Evolutionary conservation across 2,797 vertebrate genomes (phyloP), one percentile per base, ranked within the genome.

Genomic region (Philypnodon macrostomus): DNA sequence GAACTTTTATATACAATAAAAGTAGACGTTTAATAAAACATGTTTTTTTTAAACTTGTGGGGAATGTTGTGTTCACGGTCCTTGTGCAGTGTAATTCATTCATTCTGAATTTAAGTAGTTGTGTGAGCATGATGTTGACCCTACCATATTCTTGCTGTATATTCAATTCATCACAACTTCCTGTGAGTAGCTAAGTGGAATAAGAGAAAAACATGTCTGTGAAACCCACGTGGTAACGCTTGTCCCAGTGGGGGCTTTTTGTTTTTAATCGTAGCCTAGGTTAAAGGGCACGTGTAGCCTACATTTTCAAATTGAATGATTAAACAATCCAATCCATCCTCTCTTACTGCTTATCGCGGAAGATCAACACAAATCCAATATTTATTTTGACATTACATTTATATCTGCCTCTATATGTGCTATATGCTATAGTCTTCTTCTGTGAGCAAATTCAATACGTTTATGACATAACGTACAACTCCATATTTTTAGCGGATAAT

Each of bases 1-100:
- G 86, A 90, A 81, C 72, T 89, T 91, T 90, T 91, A 85, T 91
- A 91, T 75, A 87, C 83, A 85, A 84, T 83, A 80, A 83, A 86
- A 50, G 89, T 89, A 90, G 88, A 88, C 81, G 70, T 91, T 91
- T 89, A 89, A 90, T 90, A 85, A 89, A 81, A 84, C 7, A 80
- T 79, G 77, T 80, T 77, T 88, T 90, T 89, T 90, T 76, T 77
- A 77, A 78, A 47, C 24, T 24, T 41, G 23, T 27, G 39, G 37
- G 6, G 13, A 8, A 23, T 2, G 2, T 47, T 40, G 37, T 44
- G 38, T 8, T 63, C 53, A 48, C 77, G 52, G 17, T 79, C 9
- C 39, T 9, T 34, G 19, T 39, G 39, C 30, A 12, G 60, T 3
- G 3, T 29, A 10, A 29, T 29, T 29, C 27, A 10, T 1, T 29